A percentile compares a stretch with the other conserved stretches of the same genome.
These are phyloP conservation scores for Enteromius anoplus DNA, from an alignment of 2,797 vertebrate species.

Conservation along the genomic window DNA sequence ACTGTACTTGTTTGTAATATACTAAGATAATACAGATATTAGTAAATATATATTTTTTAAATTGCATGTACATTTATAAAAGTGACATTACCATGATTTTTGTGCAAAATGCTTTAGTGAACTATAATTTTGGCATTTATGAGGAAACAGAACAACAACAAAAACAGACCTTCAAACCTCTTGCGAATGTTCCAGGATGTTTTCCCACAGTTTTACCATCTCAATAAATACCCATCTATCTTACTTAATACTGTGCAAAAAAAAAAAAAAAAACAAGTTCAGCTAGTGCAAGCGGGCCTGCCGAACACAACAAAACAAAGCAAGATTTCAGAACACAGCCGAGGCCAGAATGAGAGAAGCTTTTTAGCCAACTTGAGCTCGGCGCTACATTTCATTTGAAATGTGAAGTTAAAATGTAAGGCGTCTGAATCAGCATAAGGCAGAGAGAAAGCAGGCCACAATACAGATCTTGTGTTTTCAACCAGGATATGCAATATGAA, in stretches of 20 bases:
- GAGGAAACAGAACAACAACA: constrained; percentile 64
- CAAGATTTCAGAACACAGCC: constrained; percentile 65
- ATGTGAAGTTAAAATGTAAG: constrained; percentile 65
- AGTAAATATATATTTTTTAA: constrained; percentile 78
- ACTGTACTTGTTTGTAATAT: constrained; percentile 75
- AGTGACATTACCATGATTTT: constrained; percentile 79
- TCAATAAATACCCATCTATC: constrained; percentile 70
- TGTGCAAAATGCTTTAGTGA: constrained; percentile 91
- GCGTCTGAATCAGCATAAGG: constrained; percentile 68
- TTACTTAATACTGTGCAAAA: constrained; percentile 81
- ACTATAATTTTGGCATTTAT: constrained; percentile 89
- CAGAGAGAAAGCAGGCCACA: constrained; percentile 49
- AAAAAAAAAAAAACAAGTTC: constrained; percentile 59
- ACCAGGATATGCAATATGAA: constrained; percentile 5
- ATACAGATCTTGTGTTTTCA: background rate
- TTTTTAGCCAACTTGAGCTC: constrained; percentile 42
- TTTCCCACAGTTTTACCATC: constrained; percentile 62
- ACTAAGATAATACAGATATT: constrained; percentile 77
- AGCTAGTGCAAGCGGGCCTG: constrained; percentile 79
- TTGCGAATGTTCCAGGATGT: constrained; percentile 61
- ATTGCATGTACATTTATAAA: constrained; percentile 83
- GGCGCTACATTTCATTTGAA: constrained; percentile 20
- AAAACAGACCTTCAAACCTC: constrained; percentile 64
- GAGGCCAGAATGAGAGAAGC: constrained; percentile 25
- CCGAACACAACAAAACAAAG: constrained; percentile 62